Evolutionary conservation across 2,113 vertebrate species (phyloP).

Genomic region (Alectura lathami): DNA sequence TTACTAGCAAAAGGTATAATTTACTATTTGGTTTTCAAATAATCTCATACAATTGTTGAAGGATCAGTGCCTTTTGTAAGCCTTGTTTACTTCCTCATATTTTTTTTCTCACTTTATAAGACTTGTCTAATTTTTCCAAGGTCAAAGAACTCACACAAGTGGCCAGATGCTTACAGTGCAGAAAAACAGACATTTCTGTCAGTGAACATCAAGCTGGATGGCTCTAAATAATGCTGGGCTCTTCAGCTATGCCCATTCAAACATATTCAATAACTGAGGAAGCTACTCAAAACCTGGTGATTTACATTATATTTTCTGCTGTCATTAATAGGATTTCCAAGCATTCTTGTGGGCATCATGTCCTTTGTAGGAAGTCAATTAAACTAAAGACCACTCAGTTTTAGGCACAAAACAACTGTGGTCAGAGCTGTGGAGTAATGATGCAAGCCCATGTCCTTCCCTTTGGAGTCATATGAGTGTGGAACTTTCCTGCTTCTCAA

Average conservation of each 20-base stretch:
- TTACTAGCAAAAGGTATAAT: not conserved
- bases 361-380: not conserved
- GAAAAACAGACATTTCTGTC: not conserved
- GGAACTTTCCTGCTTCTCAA: not conserved
- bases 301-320: not conserved
- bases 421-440: not conserved
- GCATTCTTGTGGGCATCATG: rapidly evolving
- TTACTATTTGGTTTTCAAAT: not conserved
- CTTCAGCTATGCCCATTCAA: not conserved
- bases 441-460: not conserved
- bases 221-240: rapidly evolving
- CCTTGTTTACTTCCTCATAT: rapidly evolving
- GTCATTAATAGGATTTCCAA: not conserved
- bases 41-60: not conserved
- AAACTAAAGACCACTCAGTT: not conserved
- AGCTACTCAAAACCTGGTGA: not conserved
- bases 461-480: rapidly evolving
- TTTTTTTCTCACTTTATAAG: not conserved
- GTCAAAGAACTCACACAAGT: not conserved
- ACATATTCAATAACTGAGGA: not conserved
- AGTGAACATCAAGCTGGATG: not conserved
- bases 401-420: not conserved
- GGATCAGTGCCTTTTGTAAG: not conserved
- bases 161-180: not conserved
- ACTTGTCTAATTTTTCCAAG: not conserved